Evolutionary conservation across 2,888 invertebrate species (phyloP), one percentile per base, ranked within the genome.

Genomic region (Mellilla xanthometata): DNA sequence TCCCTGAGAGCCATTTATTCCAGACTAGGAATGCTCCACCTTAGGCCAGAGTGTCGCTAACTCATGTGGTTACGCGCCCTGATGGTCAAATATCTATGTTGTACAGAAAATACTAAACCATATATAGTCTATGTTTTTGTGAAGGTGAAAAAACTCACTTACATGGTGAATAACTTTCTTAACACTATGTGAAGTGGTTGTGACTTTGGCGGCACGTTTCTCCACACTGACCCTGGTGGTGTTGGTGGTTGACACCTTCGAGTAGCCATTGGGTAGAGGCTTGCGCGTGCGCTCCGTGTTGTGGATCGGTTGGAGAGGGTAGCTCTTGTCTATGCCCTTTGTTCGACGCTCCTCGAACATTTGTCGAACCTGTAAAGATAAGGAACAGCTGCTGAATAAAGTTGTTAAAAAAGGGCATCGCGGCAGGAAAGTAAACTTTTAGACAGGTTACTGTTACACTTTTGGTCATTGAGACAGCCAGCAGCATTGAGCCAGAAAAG

Each of bases 281-380:
- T 82, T 84, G 35, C 81, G 65, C 7, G 69, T 61, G 24, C 80
- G 67, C 22, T 84, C 81, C 62, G 84, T 85, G 62, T 91, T 92
- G 59, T 91, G 91, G 41, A 96, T 91, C 0, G 96, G 96, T 66
- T 95, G 94, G 1, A 96, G 85, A 0, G 95, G 96, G 77, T 95
- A 94, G 69, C 95, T 95, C 62, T 94, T 94, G 80, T 96, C 96
- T 54, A 95, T 93, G 23, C 95, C 95, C 58, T 94, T 94, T 11
- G 89, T 87, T 26, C 95, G 91, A 13, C 95, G 91, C 72, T 96
- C 96, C 68, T 96, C 95, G 68, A 96, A 96, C 94, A 96, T 94
- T 84, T 96, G 96, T 8, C 96, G 93, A 15, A 96, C 95, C 93
- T 94, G 68, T n/a, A n/a, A n/a, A n/a, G 2, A 49, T 35, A 28